Evolutionary conservation across 2,888 invertebrate genomes (phyloP).

Genomic region (Habroteleia sp.): DNA sequence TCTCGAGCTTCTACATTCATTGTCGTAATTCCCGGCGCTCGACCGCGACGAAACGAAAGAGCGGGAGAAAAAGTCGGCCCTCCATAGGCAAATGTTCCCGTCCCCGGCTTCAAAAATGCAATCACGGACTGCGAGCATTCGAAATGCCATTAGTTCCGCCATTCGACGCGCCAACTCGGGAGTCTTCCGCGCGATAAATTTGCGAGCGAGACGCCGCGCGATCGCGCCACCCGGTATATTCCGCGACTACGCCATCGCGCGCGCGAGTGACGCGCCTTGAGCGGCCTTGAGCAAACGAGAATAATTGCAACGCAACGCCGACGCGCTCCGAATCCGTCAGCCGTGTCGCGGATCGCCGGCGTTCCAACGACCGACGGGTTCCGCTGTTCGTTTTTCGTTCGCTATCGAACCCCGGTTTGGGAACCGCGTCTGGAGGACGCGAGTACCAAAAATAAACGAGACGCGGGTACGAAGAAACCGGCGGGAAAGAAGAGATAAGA

Average conservation of each 20-base stretch:
- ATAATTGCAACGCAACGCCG: conserved; percentile 58
- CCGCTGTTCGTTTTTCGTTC: no score
- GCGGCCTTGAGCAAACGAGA: conserved; percentile 58
- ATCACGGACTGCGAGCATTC: not conserved
- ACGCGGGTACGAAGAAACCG: conserved; percentile 1
- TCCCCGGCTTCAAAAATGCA: not conserved
- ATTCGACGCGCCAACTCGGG: conserved; percentile 21
- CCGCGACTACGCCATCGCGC: conserved; percentile 48
- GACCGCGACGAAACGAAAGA: conserved; percentile 9
- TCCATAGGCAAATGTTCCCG: conserved; percentile 28
- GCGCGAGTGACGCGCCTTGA: conserved; percentile 54
- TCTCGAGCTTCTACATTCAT: conserved; percentile 31
- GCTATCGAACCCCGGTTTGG: no score
- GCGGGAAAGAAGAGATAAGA: not conserved
- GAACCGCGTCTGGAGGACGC: no score
- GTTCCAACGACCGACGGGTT: no score
- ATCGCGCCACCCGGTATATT: conserved; percentile 47
- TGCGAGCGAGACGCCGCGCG: not conserved
- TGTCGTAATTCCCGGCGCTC: conserved; percentile 22
- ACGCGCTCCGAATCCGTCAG: conserved; percentile 52
- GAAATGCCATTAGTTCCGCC: conserved; percentile 44
- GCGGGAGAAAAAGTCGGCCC: conserved; percentile 2
- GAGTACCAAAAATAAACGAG: no score
- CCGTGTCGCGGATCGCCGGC: conserved; percentile 5
- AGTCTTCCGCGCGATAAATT: not conserved